Base-by-base conservation (phyloP, 2,797 vertebrate genomes). In the Scarus forsteni region DNA sequence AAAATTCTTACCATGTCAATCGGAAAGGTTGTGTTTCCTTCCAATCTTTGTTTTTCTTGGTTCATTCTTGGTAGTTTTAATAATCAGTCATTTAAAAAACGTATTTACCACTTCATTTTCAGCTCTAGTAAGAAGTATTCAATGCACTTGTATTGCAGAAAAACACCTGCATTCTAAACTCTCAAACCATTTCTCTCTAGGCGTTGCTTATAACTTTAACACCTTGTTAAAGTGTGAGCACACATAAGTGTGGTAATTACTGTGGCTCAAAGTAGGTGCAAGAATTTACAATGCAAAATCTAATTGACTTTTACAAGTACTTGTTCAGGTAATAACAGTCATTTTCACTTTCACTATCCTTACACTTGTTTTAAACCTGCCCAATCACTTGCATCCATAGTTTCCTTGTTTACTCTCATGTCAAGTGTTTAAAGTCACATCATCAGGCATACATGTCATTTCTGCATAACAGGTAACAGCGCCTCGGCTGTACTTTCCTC, bases 1-100 rank as follows among this genome's bases (percentile, higher is more conserved):
- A 66, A 74, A 39, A 7, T 39, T 7, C 9, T 7, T 39, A 7
- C 38, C 38, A 39, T 39, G 38, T 39, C 7, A 39, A 10, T 1
- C 38, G 3, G 9, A 10, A 39, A 7, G 38, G 38, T 27, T 27
- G 27, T 4, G 4, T 27, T 27, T 27, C 27, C 27, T 27, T 27
- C 27, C 38, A 39, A 6, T 13, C 43, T 13, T 6, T 44, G 43
- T 44, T 5, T 13, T 12, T 44, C 43, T 13, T 44, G 43, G 3
- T 14, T 12, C 14, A 1, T 44, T 44, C 52, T 60, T 61, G 68
- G 18, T 35, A 57, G 27, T 66, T 67, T 60, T 49, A 53, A 57
- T 46, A 38, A 57, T 62, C 10, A n/a, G 1, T 68, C 38, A 45
- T 59, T 13, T 2, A 6, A 11, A 10, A 46, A 34, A 34, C 15